Percentiles rank a stretch among this genome's conserved stretches.
These are phyloP conservation scores for Listronotus bonariensis DNA, from an alignment of 1,140 invertebrate species.

Conservation along the genomic window DNA sequence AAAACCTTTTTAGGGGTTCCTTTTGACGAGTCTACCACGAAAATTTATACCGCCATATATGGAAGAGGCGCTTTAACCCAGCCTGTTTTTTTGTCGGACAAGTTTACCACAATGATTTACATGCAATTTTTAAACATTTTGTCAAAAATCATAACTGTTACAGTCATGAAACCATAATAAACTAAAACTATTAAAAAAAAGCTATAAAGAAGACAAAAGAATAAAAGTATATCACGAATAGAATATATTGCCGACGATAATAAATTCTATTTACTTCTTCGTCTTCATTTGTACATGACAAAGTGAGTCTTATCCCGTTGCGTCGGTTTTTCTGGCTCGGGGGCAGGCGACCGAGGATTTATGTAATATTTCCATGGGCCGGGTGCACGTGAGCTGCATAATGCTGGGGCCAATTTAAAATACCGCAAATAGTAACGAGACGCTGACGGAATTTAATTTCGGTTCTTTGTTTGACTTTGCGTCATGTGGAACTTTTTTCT, in stretches of 20 bases:
- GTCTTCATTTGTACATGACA: conserved; percentile 38
- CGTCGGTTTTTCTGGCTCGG: conserved; percentile 16
- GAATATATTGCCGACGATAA: conserved; percentile 4
- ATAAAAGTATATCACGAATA: neutral
- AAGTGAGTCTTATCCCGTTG: conserved; percentile 30
- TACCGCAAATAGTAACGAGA: conserved; percentile 37
- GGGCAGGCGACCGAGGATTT: conserved; percentile 25
- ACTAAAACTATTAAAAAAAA: too few species aligned
- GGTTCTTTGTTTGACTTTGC: conserved; percentile 24
- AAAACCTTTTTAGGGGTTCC: too few species aligned
- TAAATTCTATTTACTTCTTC: conserved; percentile 27
- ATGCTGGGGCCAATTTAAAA: conserved; percentile 30
- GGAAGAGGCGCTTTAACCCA: too few species aligned
- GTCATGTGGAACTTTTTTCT: too few species aligned
- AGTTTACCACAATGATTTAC: too few species aligned
- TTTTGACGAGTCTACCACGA: too few species aligned
- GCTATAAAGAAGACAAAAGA: neutral
- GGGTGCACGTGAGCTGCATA: conserved; percentile 31
- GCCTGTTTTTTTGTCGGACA: too few species aligned
- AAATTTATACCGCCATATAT: too few species aligned
- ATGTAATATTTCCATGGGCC: conserved; percentile 33
- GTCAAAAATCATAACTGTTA: too few species aligned
- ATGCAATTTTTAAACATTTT: too few species aligned
- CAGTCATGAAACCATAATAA: too few species aligned
- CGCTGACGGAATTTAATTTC: conserved; percentile 36